A percentile compares a stretch with the other conserved stretches of the same genome.
phyloP scores from a whole-genome alignment of 2,113 vertebrate species.

The Verasper variegatus region DNA sequence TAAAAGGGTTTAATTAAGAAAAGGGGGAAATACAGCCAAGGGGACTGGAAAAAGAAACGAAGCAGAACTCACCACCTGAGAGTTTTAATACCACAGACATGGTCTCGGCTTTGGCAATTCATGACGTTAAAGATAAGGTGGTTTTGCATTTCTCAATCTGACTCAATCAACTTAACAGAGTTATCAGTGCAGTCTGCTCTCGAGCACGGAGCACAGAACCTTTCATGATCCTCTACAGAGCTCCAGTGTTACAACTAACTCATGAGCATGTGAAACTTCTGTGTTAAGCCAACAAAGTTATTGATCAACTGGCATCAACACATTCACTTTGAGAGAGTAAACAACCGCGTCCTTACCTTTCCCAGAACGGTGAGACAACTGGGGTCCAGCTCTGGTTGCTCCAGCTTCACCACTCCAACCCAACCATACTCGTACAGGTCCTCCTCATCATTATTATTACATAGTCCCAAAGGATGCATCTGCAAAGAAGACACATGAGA shows the following conservation, averaged over 20 bases:
- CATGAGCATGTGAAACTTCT: background rate
- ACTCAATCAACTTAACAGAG: background rate
- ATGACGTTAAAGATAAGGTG: background rate
- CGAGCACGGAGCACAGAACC: no score
- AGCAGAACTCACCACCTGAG: no score
- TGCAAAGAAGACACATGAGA: conserved; percentile 69
- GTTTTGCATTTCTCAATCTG: background rate
- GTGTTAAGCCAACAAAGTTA: no score
- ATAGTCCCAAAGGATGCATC: conserved; percentile 98
- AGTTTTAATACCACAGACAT: background rate
- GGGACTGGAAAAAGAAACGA: no score
- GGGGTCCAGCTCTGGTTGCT: conserved; percentile 95
- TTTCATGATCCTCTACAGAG: no score
- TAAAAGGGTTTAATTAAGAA: conserved; percentile 32
- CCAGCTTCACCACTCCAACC: conserved; percentile 99
- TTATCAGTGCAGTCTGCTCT: no score
- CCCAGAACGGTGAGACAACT: conserved; percentile 97
- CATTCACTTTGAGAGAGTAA: background rate
- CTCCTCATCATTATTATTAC: conserved; percentile 98
- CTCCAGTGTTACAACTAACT: background rate
- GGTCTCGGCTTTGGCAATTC: background rate
- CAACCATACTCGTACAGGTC: conserved; percentile 98
- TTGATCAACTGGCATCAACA: background rate
- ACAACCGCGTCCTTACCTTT: conserved; percentile 86
- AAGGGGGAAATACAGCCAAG: background rate